Conservation (phyloP, 1,140 invertebrate species). For the Phocides pigmalion region DNA sequence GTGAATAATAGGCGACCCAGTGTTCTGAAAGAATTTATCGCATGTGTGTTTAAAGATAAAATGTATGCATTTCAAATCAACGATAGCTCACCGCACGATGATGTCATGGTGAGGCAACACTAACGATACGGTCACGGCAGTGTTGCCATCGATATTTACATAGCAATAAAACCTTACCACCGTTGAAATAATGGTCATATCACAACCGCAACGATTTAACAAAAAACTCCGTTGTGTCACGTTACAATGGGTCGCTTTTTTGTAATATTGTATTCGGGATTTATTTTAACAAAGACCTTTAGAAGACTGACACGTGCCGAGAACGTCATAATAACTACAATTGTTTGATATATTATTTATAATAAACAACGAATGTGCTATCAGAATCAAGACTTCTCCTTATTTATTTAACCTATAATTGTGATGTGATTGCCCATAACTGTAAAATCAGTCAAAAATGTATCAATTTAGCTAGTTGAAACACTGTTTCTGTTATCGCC, state of each 20-base stretch:
- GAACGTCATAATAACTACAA: too few species aligned
- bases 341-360: too few species aligned
- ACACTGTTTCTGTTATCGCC: too few species aligned
- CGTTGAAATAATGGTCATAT: slow-evolving; percentile 16
- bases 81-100: slow-evolving; percentile 19
- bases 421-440: too few species aligned
- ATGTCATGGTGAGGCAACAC: slow-evolving; percentile 24
- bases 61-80: slow-evolving; percentile 14
- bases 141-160: slow-evolving; percentile 27
- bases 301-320: not conserved
- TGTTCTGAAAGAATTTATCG: not conserved
- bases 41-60: slow-evolving; percentile 13
- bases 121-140: slow-evolving; percentile 9
- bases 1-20: too few species aligned
- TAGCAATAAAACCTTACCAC: slow-evolving; percentile 25
- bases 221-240: slow-evolving; percentile 1
- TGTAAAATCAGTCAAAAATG: too few species aligned
- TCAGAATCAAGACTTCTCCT: too few species aligned
- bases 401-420: too few species aligned
- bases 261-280: not conserved
- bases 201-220: slow-evolving; percentile 12
- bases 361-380: too few species aligned
- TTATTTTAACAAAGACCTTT: slow-evolving; percentile 20
- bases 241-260: slow-evolving; percentile 17
- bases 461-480: too few species aligned